These are phyloP conservation scores for Eurystomus glaucurus DNA, from an alignment of 2,797 vertebrate species.

Conservation along the genomic window DNA sequence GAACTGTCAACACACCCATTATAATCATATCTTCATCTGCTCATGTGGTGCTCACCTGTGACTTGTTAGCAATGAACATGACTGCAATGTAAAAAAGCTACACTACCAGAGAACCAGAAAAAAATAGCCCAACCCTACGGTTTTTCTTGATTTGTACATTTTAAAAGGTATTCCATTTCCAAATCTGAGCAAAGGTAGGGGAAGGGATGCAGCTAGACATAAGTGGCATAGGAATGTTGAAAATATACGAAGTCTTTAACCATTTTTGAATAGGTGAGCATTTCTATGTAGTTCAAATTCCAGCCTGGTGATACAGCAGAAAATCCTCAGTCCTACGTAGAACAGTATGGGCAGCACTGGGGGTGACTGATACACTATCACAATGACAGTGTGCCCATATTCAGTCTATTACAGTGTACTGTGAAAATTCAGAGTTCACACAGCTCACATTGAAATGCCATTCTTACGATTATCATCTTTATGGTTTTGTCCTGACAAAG, in stretches of 20 bases:
- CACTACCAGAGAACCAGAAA: slow-evolving; percentile 42
- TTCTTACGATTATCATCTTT: slow-evolving; percentile 25
- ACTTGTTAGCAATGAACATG: slow-evolving; percentile 82
- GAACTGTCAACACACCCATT: slow-evolving; percentile 85
- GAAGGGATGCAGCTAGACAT: neutral
- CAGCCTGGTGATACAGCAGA: neutral
- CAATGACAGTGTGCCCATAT: neutral
- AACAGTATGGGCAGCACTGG: neutral
- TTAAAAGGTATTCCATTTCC: neutral
- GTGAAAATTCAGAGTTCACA: slow-evolving; percentile 44
- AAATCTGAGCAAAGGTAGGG: neutral
- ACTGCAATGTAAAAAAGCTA: slow-evolving; percentile 79
- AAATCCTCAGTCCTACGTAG: neutral
- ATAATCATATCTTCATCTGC: slow-evolving; percentile 84
- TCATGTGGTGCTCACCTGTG: slow-evolving; percentile 84
- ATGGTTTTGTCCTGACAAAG: slow-evolving; percentile 68
- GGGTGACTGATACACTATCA: neutral
- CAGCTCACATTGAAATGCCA: slow-evolving; percentile 26
- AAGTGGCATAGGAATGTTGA: neutral
- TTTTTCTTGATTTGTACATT: neutral
- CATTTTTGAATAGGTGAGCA: neutral
- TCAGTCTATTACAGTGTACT: neutral
- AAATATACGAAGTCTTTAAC: neutral
- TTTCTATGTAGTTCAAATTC: slow-evolving; percentile 24
- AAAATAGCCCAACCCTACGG: neutral